A percentile compares a stretch with the other conserved stretches of the same genome.
phyloP scores from a whole-genome alignment of 2,888 invertebrate species.

The Sinodicranocentrus sp. region DNA sequence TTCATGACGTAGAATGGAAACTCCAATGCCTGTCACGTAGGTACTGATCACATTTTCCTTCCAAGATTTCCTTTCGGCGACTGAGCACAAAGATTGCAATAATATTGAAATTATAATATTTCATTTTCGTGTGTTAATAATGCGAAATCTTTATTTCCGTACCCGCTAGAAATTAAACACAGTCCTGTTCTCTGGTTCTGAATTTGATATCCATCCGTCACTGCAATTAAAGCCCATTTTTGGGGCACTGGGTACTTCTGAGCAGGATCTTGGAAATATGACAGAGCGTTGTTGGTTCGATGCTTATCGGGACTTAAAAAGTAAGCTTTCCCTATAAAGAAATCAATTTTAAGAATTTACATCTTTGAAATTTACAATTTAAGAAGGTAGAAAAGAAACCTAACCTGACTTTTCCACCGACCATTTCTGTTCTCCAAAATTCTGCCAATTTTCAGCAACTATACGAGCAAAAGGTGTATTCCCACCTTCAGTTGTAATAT shows the following conservation, averaged over 20 bases:
- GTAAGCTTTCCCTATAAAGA: conserved; percentile 46
- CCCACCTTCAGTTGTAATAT: conserved; percentile 74
- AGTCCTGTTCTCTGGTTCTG: conserved; percentile 70
- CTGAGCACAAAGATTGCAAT: conserved; percentile 31
- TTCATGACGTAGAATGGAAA: no score
- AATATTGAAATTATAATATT: conserved; percentile 7
- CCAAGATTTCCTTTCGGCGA: conserved; percentile 68
- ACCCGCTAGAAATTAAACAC: conserved; percentile 71
- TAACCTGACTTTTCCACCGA: conserved; percentile 67
- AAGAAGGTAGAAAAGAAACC: no score
- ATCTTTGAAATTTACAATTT: no score
- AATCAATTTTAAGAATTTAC: no score
- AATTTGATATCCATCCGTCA: conserved; percentile 69
- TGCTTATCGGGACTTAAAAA: conserved; percentile 70
- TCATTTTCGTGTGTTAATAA: background rate
- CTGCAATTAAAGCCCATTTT: conserved; percentile 64
- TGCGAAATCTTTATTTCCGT: conserved; percentile 13
- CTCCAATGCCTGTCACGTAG: conserved; percentile 71
- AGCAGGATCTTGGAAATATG: conserved; percentile 70
- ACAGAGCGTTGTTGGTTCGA: conserved; percentile 71
- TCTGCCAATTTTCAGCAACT: conserved; percentile 73
- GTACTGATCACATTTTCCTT: conserved; percentile 72
- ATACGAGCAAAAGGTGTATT: conserved; percentile 73
- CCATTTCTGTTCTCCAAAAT: conserved; percentile 75
- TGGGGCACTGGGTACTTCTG: conserved; percentile 73